phyloP scores from a whole-genome alignment of 2,888 invertebrate genomes.

The Hypercompe scribonia region DNA sequence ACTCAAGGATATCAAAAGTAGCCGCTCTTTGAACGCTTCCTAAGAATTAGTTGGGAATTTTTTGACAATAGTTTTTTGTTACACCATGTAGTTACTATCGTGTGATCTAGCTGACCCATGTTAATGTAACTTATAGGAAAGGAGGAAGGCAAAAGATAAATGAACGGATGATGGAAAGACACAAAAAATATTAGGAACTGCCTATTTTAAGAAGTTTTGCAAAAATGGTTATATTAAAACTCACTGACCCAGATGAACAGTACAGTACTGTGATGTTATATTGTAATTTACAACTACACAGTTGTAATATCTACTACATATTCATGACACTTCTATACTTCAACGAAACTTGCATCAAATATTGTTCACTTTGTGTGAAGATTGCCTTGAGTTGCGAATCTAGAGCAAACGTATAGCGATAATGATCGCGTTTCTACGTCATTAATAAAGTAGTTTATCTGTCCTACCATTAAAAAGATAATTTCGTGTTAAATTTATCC shows the following conservation, averaged over 20 bases:
- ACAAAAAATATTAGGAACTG: neutral
- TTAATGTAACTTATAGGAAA: no score
- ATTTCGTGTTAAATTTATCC: neutral
- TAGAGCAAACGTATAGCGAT: constrained; percentile 57
- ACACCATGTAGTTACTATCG: no score
- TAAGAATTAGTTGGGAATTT: no score
- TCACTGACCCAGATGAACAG: neutral
- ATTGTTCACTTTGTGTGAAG: constrained; percentile 35
- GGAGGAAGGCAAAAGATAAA: neutral
- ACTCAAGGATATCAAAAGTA: no score
- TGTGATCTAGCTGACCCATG: no score
- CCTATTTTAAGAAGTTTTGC: neutral
- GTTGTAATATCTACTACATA: constrained; percentile 10
- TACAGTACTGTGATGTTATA: neutral
- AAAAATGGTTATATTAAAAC: constrained; percentile 2
- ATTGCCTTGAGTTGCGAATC: constrained; percentile 58
- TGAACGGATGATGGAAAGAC: neutral
- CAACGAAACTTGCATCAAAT: constrained; percentile 29
- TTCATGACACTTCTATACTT: constrained; percentile 12
- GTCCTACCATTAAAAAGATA: constrained; percentile 21
- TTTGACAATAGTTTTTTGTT: no score
- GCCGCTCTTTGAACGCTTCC: no score
- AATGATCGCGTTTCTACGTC: constrained; percentile 41
- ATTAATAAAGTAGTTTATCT: constrained; percentile 27
- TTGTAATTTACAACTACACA: constrained; percentile 12